Conservation (phyloP, 2,113 vertebrate species). For the Cephalophus harveyi region DNA sequence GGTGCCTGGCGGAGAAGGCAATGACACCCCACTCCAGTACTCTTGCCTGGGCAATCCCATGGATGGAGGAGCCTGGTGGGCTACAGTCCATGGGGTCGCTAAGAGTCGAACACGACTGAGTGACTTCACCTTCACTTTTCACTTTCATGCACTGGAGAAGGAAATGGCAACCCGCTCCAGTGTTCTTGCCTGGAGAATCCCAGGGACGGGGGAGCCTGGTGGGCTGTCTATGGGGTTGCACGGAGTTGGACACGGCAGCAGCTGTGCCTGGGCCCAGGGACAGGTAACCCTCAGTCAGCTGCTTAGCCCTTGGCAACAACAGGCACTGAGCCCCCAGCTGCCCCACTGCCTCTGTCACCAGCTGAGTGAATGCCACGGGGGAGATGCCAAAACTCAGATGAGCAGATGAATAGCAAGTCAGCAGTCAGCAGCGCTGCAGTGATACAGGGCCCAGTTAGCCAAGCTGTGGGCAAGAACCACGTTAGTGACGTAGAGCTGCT, state of each 20-base stretch:
- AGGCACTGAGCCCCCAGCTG: not conserved
- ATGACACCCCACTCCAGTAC: no score
- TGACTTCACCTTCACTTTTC: no score
- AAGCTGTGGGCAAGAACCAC: not conserved
- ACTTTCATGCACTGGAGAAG: no score
- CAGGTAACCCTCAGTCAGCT: not conserved
- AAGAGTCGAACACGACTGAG: no score
- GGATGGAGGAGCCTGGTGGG: no score
- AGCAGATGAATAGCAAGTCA: not conserved
- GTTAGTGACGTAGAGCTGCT: not conserved
- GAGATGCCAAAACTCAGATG: not conserved
- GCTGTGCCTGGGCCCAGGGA: not conserved
- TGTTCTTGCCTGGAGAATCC: no score
- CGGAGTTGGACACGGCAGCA: no score
- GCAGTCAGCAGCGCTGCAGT: fast-evolving
- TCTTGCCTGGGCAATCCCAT: no score
- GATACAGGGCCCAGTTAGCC: fast-evolving
- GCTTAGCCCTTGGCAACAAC: not conserved
- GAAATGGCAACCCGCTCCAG: no score
- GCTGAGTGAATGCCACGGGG: not conserved
- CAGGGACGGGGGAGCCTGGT: fast-evolving
- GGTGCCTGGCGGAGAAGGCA: no score
- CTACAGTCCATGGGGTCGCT: no score
- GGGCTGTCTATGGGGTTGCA: no score
- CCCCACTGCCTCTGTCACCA: not conserved